These are phyloP conservation scores for Drosophila diplacantha DNA, from an alignment of 2,888 invertebrate genomes.

Conservation along the genomic window DNA sequence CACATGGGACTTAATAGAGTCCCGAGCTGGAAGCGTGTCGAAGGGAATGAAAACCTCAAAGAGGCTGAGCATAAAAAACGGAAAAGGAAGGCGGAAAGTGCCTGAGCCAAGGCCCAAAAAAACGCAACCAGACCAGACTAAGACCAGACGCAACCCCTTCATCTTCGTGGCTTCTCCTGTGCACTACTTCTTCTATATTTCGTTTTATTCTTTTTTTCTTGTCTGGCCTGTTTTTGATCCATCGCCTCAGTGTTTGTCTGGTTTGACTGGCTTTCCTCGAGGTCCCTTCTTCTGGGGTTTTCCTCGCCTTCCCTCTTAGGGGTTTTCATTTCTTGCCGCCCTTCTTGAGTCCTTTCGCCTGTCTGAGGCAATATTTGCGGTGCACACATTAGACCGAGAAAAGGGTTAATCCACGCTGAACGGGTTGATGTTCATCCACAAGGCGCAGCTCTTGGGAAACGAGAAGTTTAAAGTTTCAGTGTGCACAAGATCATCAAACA, in stretches of 20 bases:
- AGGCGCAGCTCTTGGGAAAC: neutral
- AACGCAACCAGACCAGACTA: slow-evolving; percentile 21
- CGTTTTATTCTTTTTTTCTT: slow-evolving; percentile 3
- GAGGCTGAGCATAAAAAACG: neutral
- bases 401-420: slow-evolving; percentile 27
- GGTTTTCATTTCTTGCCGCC: slow-evolving; percentile 14
- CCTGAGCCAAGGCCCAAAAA: slow-evolving; percentile 24
- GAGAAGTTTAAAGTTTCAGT: slow-evolving; percentile 6
- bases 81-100: slow-evolving; percentile 7
- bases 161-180: slow-evolving; percentile 17
- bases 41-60: slow-evolving; percentile 34
- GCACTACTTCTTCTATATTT: slow-evolving; percentile 20
- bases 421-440: slow-evolving; percentile 24
- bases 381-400: slow-evolving; percentile 61
- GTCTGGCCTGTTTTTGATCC: slow-evolving; percentile 44
- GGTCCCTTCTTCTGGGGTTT: slow-evolving; percentile 7
- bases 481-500: slow-evolving; percentile 9
- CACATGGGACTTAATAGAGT: slow-evolving; percentile 42
- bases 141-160: slow-evolving; percentile 30
- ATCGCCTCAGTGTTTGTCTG: slow-evolving; percentile 48
- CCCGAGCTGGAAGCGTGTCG: slow-evolving; percentile 19
- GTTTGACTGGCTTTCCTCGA: slow-evolving; percentile 37
- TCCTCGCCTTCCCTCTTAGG: neutral
- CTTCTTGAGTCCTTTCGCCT: slow-evolving; percentile 48
- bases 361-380: slow-evolving; percentile 70